Base-by-base conservation (phyloP, 2,888 invertebrate genomes). In the Cryptocephalus moraei region DNA sequence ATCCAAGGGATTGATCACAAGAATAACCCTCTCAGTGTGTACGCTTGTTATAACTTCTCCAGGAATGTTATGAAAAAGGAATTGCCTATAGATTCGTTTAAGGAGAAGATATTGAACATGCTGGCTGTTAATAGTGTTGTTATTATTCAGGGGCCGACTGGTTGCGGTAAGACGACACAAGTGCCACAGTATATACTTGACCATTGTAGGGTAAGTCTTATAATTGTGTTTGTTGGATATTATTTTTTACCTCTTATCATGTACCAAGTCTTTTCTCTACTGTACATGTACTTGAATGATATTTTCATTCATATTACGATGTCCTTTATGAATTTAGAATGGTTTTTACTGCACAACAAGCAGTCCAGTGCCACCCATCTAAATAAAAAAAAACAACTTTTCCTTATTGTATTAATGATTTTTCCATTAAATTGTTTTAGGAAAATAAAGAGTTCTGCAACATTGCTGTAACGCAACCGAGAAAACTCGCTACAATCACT, bases 121-220 rank as follows among this genome's bases (percentile, higher is more conserved):
- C 79, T 95, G 9, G 73, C 76, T 12, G 73, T 76, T 1, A 83
- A 82, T 64, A 79, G 81, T 45, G 87, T 93, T 0, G 78, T 87
- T 1, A 78, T 97, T 9, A 81, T 99, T 40, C 85, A 92, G 70
- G 96, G 96, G 1, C 84, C 86, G 0, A 96, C 97, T 0, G 97
- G 97, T 1, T 94, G 94, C 67, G 97, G 97, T 12, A 91, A 91
- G 70, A 91, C 93, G 0, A 91, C 90, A 0, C 88, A 90, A 70
- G 88, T 91, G 0, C 93, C 95, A 0, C 95, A 95, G 66, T 93
- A 84, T 73, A 90, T 96, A 53, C 71, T 95, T n/a, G 91, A 95
- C 57, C 77, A 85, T 56, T 80, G 79, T 54, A 80, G 76, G 46
- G 22, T 22, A 22, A 22, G 22, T 22, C 22, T 22, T 4, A 22